A percentile compares a stretch with the other conserved stretches of the same genome.
phyloP scores from a whole-genome alignment of 2,113 vertebrate species.

The Sclerurus mexicanus region DNA sequence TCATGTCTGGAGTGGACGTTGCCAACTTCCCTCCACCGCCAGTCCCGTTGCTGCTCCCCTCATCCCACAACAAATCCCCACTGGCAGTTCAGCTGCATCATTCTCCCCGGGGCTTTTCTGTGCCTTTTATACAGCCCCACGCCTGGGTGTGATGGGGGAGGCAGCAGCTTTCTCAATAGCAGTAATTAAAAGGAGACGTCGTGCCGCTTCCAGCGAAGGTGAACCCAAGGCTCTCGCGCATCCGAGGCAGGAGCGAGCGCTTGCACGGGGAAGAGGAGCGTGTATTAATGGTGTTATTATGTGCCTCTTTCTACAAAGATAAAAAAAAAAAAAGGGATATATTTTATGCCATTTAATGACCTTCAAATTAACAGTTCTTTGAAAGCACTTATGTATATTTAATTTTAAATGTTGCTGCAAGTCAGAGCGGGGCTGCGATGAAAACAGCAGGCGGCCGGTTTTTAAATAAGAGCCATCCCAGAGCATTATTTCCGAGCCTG shows the following conservation, averaged over 20 bases:
- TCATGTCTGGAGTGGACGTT: neutral
- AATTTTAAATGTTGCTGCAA: conserved; percentile 75
- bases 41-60: neutral
- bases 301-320: conserved; percentile 55
- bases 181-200: conserved; percentile 7
- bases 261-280: neutral
- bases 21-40: neutral
- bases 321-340: conserved; percentile 64
- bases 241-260: neutral
- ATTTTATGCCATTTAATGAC: conserved; percentile 76
- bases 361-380: conserved; percentile 82
- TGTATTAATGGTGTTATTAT: conserved; percentile 62
- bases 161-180: neutral
- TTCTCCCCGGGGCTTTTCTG: neutral
- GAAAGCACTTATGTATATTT: conserved; percentile 81
- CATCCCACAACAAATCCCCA: neutral
- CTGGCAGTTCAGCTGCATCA: neutral
- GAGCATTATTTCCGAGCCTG: conserved; percentile 69
- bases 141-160: neutral
- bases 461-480: conserved; percentile 77
- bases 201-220: neutral
- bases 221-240: neutral
- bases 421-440: conserved; percentile 64
- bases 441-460: conserved; percentile 72
- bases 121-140: neutral